Evolutionary conservation across 2,888 invertebrate species (phyloP), one percentile per base, ranked within the genome.

Genomic region (Axea sp.): DNA sequence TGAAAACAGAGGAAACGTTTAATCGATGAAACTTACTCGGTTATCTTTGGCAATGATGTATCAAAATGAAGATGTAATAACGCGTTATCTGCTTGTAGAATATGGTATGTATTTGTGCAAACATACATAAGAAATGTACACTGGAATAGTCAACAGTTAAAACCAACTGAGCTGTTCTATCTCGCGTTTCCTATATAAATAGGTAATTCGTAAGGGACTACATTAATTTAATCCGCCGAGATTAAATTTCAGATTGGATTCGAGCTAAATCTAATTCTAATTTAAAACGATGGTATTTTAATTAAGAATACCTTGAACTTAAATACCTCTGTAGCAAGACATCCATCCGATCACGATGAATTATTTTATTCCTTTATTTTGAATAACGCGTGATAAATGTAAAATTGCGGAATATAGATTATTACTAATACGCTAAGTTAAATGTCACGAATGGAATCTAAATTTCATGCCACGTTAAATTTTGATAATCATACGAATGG

Each of bases 231-330:
- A 55, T 45, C 65, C 30, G n/a, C 6, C 4, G 33, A 64, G 64
- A 64, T 64, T 64, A 64, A 64, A 64, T 64, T 51, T 53, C 35
- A 43, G 53, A 43, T 43, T 33, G 53, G 64, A 51, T 53, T 43
- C 28, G 41, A 41, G 51, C 24, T 26, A 31, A 39, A 53, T 64
- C 51, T 53, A 64, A 64, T 35, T 64, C 31, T 35, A 64, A 53
- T 64, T 51, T 53, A 35, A 64, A 64, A 43, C 53, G 31, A 33
- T 35, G 60, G 43, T 53, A 60, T 60, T 68, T 68, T 68, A 67
- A 67, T 67, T 67, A 59, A 49, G 64, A 51, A 53, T 53, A 19
- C 64, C 43, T n/a, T 12, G 35, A 35, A 26, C 9, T 60, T 15
- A 37, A 47, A 60, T 37, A 17, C 19, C 28, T 28, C 14, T n/a